Evolutionary conservation across 1,140 invertebrate species (phyloP).

Genomic region (Fragariocoptes setiger): DNA sequence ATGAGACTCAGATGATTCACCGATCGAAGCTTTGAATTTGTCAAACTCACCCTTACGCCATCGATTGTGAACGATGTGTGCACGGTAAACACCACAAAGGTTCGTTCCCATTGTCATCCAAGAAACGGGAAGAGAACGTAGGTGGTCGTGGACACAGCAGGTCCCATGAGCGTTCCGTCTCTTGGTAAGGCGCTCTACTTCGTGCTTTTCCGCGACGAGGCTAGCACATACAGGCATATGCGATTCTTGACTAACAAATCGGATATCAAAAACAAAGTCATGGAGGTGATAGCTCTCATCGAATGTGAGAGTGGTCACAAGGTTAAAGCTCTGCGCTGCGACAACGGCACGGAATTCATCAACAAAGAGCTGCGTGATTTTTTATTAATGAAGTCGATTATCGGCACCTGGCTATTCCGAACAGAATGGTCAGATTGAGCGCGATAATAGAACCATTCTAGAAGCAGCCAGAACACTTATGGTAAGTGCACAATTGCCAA

Average conservation of each 20-base stretch:
- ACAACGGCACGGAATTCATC: constrained; percentile 8
- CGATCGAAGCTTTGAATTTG: too few relatives aligned
- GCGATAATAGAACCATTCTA: constrained; percentile 3
- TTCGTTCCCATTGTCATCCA: too few relatives aligned
- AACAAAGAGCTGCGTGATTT: too few relatives aligned
- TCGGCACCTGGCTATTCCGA: constrained; percentile 7
- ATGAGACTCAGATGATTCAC: too few relatives aligned
- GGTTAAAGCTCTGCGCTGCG: constrained; percentile 3
- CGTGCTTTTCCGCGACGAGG: constrained; percentile 6
- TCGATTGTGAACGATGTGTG: too few relatives aligned
- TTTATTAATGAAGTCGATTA: too few relatives aligned
- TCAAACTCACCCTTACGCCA: too few relatives aligned
- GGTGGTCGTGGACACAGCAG: background rate
- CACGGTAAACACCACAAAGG: too few relatives aligned
- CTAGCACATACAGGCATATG: constrained; percentile 3
- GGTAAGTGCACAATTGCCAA: background rate
- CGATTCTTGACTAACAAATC: constrained; percentile 7
- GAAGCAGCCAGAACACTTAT: background rate
- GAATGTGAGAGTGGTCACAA: background rate
- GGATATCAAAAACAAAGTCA: background rate
- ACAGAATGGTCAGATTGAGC: constrained; percentile 4
- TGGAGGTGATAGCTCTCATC: constrained; percentile 2
- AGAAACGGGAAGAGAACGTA: too few relatives aligned
- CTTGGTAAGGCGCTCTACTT: constrained; percentile 3
- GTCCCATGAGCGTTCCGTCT: constrained; percentile 5